These are phyloP conservation scores for Melanargia galathea DNA, from an alignment of 2,888 invertebrate genomes.

Conservation along the genomic window DNA sequence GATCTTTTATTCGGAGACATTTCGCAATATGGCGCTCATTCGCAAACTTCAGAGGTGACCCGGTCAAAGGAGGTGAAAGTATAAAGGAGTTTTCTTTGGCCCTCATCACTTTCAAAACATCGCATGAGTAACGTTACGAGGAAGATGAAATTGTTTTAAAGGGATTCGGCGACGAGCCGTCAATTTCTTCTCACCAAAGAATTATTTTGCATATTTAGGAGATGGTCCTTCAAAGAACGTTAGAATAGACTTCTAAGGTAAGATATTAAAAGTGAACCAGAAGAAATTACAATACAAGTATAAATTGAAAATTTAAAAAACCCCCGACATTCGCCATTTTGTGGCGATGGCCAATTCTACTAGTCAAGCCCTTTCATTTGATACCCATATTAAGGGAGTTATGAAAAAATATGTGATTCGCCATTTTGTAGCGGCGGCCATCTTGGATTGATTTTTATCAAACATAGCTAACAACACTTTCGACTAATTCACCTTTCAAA, in stretches of 20 bases:
- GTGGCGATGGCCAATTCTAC: no score
- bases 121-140: conserved; percentile 41
- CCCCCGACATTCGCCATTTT: no score
- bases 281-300: background rate
- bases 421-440: no score
- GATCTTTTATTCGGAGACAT: conserved; percentile 62
- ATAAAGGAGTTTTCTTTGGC: conserved; percentile 52
- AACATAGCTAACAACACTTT: no score
- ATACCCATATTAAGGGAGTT: no score
- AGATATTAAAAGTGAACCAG: background rate
- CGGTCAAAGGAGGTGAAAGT: conserved; percentile 65
- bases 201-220: conserved; percentile 14
- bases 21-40: conserved; percentile 62
- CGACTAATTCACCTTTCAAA: no score
- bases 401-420: no score
- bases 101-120: conserved; percentile 54
- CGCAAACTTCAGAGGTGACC: conserved; percentile 60
- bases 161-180: conserved; percentile 27
- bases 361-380: no score
- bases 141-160: conserved; percentile 38
- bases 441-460: no score
- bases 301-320: no score
- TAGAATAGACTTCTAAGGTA: background rate
- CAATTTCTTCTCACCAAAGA: conserved; percentile 16
- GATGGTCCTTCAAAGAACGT: conserved; percentile 5